Conservation (phyloP, 1,140 invertebrate species). For the Coenobita brevimanus region DNA sequence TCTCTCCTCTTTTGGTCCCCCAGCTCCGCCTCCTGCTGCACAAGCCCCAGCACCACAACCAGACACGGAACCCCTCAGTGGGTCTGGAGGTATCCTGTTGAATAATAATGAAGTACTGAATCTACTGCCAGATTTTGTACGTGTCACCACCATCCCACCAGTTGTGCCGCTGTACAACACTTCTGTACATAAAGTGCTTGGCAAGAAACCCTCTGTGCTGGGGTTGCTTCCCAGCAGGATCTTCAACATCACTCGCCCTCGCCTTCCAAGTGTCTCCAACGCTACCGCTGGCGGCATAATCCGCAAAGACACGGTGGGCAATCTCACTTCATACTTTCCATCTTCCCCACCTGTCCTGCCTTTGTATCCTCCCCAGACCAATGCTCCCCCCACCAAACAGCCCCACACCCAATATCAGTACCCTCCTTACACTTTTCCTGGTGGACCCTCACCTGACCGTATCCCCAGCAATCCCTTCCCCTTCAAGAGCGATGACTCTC, state of each 20-base stretch:
- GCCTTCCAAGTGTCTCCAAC: conserved; percentile 6
- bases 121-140: conserved; percentile 59
- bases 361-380: too few species aligned
- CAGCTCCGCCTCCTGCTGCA: background rate
- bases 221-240: conserved; percentile 64
- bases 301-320: conserved; percentile 32
- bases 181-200: conserved; percentile 52
- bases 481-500: background rate
- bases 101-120: conserved; percentile 62
- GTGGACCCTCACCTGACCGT: background rate
- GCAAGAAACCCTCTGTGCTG: conserved; percentile 56
- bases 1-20: background rate
- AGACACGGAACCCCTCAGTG: background rate
- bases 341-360: background rate
- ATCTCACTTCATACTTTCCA: conserved; percentile 33
- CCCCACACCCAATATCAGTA: background rate
- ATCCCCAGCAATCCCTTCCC: conserved; percentile 18
- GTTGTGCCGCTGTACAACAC: conserved; percentile 63
- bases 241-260: conserved; percentile 43
- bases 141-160: conserved; percentile 65
- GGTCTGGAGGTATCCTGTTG: conserved; percentile 42
- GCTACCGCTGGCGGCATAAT: conserved; percentile 31
- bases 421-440: background rate
- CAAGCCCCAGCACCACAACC: background rate
- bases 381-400: background rate